Evolutionary conservation across 2,797 vertebrate genomes (phyloP).

Genomic region (Rallus crepitans): DNA sequence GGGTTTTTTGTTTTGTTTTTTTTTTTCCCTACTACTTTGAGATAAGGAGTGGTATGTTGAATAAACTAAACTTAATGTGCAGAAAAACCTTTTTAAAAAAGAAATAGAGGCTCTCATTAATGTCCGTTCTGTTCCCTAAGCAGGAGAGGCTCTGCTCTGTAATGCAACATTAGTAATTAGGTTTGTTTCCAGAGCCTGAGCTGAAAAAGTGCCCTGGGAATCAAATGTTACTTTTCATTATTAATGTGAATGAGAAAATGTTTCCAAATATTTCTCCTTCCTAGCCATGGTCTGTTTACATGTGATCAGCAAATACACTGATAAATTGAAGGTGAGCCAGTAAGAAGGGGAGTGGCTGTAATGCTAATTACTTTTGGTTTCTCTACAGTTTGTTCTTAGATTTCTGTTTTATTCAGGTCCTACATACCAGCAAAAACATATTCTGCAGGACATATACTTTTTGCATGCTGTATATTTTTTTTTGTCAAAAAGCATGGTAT

Average conservation of each 20-base stretch:
- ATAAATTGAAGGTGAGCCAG: background rate
- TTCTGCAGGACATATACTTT: background rate
- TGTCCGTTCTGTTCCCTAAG: background rate
- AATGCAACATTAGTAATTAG: constrained; percentile 65
- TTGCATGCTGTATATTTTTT: background rate
- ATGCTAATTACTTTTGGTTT: background rate
- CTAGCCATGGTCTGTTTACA: background rate
- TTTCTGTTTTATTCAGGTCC: background rate
- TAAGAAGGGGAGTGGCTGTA: background rate
- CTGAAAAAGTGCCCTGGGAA: constrained; percentile 63
- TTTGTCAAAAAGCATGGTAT: background rate
- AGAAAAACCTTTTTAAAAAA: background rate
- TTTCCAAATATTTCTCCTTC: constrained; percentile 48
- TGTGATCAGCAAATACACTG: background rate
- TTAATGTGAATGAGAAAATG: constrained; percentile 27
- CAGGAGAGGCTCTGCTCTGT: constrained; percentile 31
- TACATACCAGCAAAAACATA: background rate
- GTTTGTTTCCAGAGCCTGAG: constrained; percentile 58
- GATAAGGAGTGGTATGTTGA: background rate
- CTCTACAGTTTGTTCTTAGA: background rate
- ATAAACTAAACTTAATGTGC: constrained; percentile 44
- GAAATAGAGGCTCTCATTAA: background rate
- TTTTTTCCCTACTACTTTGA: background rate
- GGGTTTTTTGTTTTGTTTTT: too few species aligned
- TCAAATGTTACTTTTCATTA: constrained; percentile 63